These are phyloP conservation scores for Meloe dianella DNA, from an alignment of 2,888 invertebrate genomes.

Conservation along the genomic window DNA sequence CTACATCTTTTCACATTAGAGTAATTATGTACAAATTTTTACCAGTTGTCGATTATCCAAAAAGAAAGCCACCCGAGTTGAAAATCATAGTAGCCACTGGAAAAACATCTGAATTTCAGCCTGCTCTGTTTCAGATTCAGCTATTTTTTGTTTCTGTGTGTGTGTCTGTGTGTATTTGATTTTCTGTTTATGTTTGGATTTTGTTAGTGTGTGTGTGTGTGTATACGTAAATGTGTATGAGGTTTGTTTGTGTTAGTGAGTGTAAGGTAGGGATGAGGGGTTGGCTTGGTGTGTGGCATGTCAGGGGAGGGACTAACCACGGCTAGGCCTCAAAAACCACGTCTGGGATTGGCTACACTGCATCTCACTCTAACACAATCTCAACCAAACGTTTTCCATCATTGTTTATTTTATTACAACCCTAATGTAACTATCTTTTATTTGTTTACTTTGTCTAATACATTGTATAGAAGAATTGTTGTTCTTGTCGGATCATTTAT, in stretches of 20 bases:
- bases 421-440: background rate
- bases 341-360: constrained; percentile 60
- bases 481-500: constrained; percentile 13
- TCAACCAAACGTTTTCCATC: constrained; percentile 18
- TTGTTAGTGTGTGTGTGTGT: background rate
- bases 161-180: background rate
- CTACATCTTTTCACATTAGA: background rate
- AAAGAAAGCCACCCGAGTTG: background rate
- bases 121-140: background rate
- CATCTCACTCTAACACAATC: constrained; percentile 46
- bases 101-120: background rate
- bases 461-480: background rate
- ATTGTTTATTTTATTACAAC: constrained; percentile 18
- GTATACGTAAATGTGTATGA: no score
- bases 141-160: background rate
- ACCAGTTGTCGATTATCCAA: no score
- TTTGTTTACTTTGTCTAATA: background rate
- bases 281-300: constrained; percentile 58
- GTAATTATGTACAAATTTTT: no score
- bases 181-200: no score
- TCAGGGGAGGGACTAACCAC: constrained; percentile 61
- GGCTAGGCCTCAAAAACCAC: constrained; percentile 62
- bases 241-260: constrained; percentile 23
- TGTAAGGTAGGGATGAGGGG: constrained; percentile 45
- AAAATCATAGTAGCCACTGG: background rate